Conservation (phyloP, 2,888 invertebrate species). For the Drosophila leonis region DNA sequence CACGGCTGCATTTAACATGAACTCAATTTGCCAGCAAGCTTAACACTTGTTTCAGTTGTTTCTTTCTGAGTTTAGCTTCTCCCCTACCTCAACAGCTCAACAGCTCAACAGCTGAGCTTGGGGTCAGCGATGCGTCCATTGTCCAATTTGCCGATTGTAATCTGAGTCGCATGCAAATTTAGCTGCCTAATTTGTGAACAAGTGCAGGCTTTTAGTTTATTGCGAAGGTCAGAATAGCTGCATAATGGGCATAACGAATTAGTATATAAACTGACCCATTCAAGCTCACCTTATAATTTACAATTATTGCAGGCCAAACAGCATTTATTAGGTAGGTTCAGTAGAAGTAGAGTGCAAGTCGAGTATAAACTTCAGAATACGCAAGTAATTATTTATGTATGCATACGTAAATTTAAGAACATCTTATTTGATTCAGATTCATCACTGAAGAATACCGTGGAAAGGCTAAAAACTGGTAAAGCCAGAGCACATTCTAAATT, state of each 20-base stretch:
- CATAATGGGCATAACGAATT: neutral
- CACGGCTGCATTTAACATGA: constrained; percentile 60
- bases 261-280: neutral
- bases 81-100: constrained; percentile 26
- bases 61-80: constrained; percentile 9
- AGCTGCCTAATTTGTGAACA: constrained; percentile 73
- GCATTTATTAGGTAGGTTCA: neutral
- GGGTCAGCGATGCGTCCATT: constrained; percentile 56
- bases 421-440: too few relatives aligned
- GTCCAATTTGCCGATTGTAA: constrained; percentile 67
- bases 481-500: too few relatives aligned
- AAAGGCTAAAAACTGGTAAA: too few relatives aligned
- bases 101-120: constrained; percentile 18
- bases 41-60: constrained; percentile 73
- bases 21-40: constrained; percentile 77
- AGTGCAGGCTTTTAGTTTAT: constrained; percentile 41
- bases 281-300: neutral
- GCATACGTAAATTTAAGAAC: neutral
- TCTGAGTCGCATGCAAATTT: constrained; percentile 75
- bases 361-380: neutral
- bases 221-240: constrained; percentile 7
- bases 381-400: neutral
- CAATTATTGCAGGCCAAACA: neutral
- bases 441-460: too few relatives aligned
- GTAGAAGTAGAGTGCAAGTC: too few relatives aligned